Evolutionary conservation across 2,113 vertebrate genomes (phyloP), one percentile per base, ranked within the genome.

Genomic region (Antechinus stuartii): DNA sequence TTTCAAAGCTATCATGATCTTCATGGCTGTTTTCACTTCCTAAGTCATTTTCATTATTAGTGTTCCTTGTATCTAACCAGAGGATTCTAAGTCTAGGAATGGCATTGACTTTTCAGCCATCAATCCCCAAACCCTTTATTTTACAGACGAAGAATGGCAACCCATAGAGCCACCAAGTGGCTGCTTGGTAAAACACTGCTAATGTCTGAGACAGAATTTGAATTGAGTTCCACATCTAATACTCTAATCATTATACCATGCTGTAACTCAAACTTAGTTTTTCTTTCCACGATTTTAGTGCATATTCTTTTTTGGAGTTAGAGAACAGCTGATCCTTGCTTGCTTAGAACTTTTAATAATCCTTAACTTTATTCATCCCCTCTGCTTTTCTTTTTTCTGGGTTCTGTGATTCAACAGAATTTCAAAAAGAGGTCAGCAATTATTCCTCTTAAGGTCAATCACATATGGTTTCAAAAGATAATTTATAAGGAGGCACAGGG

Each of bases 321-420:
- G 30, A 55, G n/a, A 84, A 84, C 1, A 23, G n/a, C 35, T 84
- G n/a, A 42, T 84, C 7, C 23, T n/a, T 42, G n/a, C 6, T 42
- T n/a, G 23, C 19, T 84, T 42, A 8, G 35, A 42, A 42, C 27
- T n/a, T 97, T 92, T 96, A 55, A 94, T 96, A 97, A 94, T 92
- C 26, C 25, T 91, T 92, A 89, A 50, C 68, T 91, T 97, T 94
- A 92, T 94, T 94, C 94, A 84, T 14, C 7, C 26, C 93, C 90
- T 46, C 91, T 19, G 53, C 12, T 2, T 89, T 97, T 95, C 49
- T 93, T 89, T 94, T 76, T 46, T 42, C n/a, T 42, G 16, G 19
- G 23, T 84, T 42, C 68, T 95, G 46, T 92, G 8, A 91, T 95
- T 76, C 92, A 94, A 52, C 91, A 95, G 54, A n/a, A 19, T 49